Conservation (phyloP, 2,113 vertebrate species). For the Zingel zingel region DNA sequence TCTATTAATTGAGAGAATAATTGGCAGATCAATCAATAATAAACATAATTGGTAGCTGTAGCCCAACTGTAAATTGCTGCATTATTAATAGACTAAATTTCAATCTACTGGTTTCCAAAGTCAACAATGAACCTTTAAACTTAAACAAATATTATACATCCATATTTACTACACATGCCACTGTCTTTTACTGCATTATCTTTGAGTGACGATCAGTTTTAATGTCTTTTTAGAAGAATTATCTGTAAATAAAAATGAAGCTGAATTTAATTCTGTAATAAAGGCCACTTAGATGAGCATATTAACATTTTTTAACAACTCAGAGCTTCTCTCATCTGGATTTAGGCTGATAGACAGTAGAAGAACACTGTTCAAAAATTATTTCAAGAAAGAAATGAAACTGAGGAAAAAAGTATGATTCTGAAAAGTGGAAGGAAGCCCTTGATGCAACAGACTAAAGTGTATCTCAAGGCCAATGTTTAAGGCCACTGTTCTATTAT, state of each 20-base stretch:
- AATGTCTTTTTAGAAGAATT: not conserved
- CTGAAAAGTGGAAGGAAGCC: not conserved
- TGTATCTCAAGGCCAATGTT: slow-evolving; percentile 17
- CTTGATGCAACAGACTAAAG: not conserved
- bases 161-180: not conserved
- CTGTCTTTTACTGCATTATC: not conserved
- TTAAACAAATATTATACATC: not conserved
- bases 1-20: not conserved
- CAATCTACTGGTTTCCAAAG: not conserved
- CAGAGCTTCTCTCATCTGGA: not conserved
- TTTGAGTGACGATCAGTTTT: not conserved
- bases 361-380: not conserved
- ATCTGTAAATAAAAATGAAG: not conserved
- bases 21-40: not conserved
- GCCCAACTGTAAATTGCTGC: not conserved
- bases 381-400: not conserved
- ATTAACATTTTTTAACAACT: not conserved
- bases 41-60: not conserved
- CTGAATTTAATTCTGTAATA: not conserved
- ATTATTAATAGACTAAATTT: not conserved
- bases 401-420: not conserved
- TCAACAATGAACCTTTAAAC: not conserved
- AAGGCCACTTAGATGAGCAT: not conserved
- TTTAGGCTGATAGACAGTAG: not conserved
- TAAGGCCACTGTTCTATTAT: slow-evolving; percentile 29